Evolutionary conservation across 1,140 invertebrate species (phyloP), one percentile per base, ranked within the genome.

Genomic region (Druon quercuslanigerum): DNA sequence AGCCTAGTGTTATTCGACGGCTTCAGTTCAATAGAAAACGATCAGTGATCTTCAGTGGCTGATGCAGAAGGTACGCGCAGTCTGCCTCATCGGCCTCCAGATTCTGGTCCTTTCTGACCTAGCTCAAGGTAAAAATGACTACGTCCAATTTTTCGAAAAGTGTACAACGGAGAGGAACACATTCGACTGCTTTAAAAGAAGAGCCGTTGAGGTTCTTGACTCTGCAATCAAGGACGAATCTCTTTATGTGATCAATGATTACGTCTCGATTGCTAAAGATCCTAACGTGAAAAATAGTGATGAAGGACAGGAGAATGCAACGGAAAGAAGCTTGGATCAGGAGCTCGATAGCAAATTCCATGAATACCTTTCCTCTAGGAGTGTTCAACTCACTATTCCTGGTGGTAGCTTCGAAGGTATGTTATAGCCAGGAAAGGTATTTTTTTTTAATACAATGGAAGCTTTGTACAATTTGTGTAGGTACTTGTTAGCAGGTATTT

Each of bases 211-310:
- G 3, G 86, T 93, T 4, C 79, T 94, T 16, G 92, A 94, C 56
- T 82, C 88, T 2, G 93, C 93, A 1, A 89, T 93, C 7, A 85
- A 88, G 51, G 93, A 93, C 78, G 93, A 94, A 71, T 91, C 91
- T 50, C 92, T 93, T 17, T 93, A 94, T 83, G 88, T 89, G 17
- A 84, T 94, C 51, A 93, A 92, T 79, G 93, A 94, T 71, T 93
- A 86, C 33, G 82, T 94, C n/a, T 91, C 91, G 7, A 90, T 94
- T 50, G 93, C 92, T 5, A 92, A 83, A 52, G 92, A 92, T 84
- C 88, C 86, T 0, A 80, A 76, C 0, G 74, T 77, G 0, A 74
- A 72, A 0, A 66, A 73, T 3, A 79, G 73, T 4, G 72, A 79
- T 11, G 79, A 54, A n/a, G 33, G 73, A 1, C 73, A 79, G 76